Base-by-base conservation (phyloP, 2,888 invertebrate genomes). In the Anthophora plumipes region DNA sequence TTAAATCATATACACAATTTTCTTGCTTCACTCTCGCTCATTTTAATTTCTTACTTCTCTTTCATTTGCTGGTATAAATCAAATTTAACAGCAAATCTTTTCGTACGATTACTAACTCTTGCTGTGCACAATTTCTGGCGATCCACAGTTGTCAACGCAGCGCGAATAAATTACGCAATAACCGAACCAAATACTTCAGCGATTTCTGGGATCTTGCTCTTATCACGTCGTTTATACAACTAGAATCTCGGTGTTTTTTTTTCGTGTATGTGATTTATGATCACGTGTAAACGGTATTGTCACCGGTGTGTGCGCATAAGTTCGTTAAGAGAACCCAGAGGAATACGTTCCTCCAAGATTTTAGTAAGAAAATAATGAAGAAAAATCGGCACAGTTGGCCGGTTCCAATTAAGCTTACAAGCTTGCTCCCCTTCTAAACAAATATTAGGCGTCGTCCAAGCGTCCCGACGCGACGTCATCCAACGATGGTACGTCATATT, bases 361-460 rank as follows among this genome's bases (percentile, higher is more conserved):
- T 84, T 74, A 57, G 75, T 83, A 77, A 83, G 85, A 77, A n/a
- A n/a, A n/a, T n/a, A n/a, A 85, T 60, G 64, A 31, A 31, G 4
- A 4, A 31, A 31, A 31, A 77, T 63, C 55, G 75, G 75, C 77
- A 71, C 73, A 82, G 82, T 71, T 72, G 82, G 82, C 74, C 76
- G 61, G 76, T 80, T 80, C 83, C 83, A 85, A 85, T 85, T 85
- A 85, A 85, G 85, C 83, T 85, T 83, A 78, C 85, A 50, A 82
- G 78, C 67, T 73, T 57, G 80, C n/a, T 59, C 60, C 64, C 80
- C 37, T 80, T 83, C 73, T 78, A 74, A 80, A 82, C 85, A 84
- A 85, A 85, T 80, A 85, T 85, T 78, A 79, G 81, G 60, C 73
- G 71, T 57, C 73, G 76, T 70, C 79, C 79, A 61, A 69, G 78